Conservation (phyloP, 2,888 invertebrate species). For the Polyommatus icarus region DNA sequence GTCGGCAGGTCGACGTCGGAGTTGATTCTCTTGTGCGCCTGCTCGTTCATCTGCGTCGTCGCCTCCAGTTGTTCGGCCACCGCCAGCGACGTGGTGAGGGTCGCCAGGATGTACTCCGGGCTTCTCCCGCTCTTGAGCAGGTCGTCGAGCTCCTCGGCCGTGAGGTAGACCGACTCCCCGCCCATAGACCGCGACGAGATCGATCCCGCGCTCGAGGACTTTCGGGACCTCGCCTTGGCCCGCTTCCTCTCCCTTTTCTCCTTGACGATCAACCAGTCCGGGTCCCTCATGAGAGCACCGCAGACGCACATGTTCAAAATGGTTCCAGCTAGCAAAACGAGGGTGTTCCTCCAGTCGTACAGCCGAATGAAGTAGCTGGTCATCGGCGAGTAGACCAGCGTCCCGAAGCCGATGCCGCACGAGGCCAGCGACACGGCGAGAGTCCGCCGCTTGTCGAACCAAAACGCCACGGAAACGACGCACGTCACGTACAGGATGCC, state of each 20-base stretch:
- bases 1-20: constrained; percentile 90
- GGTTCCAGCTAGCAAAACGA: constrained; percentile 88
- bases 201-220: constrained; percentile 75
- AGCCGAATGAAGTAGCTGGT: constrained; percentile 86
- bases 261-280: constrained; percentile 87
- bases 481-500: constrained; percentile 93
- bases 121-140: constrained; percentile 85
- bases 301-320: constrained; percentile 92
- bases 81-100: constrained; percentile 79
- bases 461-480: constrained; percentile 94
- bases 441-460: constrained; percentile 93
- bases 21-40: constrained; percentile 66
- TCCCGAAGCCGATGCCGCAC: constrained; percentile 93
- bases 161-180: constrained; percentile 76
- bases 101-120: constrained; percentile 83
- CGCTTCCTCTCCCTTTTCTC: constrained; percentile 76
- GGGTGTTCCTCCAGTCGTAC: constrained; percentile 91
- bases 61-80: constrained; percentile 70
- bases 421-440: constrained; percentile 93
- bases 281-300: constrained; percentile 92
- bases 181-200: constrained; percentile 73
- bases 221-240: constrained; percentile 63
- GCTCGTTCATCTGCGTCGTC: constrained; percentile 71
- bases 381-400: constrained; percentile 92
- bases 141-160: constrained; percentile 83